phyloP scores from a whole-genome alignment of 2,888 invertebrate genomes.

The Salticus scenicus region DNA sequence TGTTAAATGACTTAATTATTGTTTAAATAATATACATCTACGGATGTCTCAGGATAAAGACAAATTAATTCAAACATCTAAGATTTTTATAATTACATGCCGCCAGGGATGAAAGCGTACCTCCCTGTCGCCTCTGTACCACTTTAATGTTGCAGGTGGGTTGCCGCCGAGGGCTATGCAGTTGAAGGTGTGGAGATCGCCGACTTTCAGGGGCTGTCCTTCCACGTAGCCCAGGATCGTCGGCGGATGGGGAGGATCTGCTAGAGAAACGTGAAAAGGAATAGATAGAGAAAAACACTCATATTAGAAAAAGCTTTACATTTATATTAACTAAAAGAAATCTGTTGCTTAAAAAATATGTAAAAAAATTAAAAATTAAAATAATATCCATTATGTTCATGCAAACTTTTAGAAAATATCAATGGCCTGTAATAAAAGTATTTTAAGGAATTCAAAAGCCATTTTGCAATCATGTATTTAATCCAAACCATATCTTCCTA shows the following conservation, averaged over 20 bases:
- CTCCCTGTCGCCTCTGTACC: conserved; percentile 95
- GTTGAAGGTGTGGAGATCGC: conserved; percentile 89
- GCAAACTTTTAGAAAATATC: too few species aligned
- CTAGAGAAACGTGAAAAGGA: conserved; percentile 35
- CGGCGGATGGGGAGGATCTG: conserved; percentile 95
- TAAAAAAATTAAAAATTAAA: too few species aligned
- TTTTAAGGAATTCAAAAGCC: too few species aligned
- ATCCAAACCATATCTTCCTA: too few species aligned
- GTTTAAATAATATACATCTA: background rate
- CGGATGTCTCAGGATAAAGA: background rate
- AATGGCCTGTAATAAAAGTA: too few species aligned
- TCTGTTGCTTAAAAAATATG: too few species aligned
- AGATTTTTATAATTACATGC: conserved; percentile 60
- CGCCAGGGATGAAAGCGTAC: conserved; percentile 77
- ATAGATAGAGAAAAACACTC: background rate
- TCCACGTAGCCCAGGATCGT: conserved; percentile 91
- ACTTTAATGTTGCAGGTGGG: conserved; percentile 91
- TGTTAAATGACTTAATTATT: too few species aligned
- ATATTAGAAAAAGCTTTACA: background rate
- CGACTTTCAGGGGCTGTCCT: conserved; percentile 87
- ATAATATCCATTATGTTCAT: too few species aligned
- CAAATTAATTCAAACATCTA: background rate
- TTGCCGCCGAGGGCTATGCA: conserved; percentile 97
- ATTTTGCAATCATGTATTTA: too few species aligned
- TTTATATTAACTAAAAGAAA: too few species aligned